Evolutionary conservation across 2,888 invertebrate genomes (phyloP).

Genomic region (Cactoblastis cactorum): DNA sequence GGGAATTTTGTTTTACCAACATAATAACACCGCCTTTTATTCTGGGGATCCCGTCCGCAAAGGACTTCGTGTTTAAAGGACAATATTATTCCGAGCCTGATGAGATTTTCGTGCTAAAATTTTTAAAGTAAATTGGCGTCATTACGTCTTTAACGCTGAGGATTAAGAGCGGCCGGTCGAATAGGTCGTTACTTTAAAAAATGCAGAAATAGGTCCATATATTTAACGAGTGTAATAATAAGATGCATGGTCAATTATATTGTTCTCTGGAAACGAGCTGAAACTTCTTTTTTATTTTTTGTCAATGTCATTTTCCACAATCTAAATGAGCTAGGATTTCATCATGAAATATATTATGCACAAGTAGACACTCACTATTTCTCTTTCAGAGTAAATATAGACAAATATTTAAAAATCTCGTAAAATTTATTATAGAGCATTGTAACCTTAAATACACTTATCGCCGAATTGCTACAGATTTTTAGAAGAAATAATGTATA

Average conservation of each 20-base stretch:
- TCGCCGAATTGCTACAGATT: too few species aligned
- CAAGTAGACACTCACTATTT: too few species aligned
- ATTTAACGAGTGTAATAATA: background rate
- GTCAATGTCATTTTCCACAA: background rate
- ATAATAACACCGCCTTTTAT: conserved; percentile 78
- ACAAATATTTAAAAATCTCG: too few species aligned
- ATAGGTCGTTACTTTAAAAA: conserved; percentile 40
- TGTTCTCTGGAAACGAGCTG: background rate
- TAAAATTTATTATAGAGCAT: too few species aligned
- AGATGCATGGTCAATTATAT: background rate
- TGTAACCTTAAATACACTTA: too few species aligned
- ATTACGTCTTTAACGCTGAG: conserved; percentile 68
- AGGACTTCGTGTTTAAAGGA: conserved; percentile 74
- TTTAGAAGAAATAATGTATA: too few species aligned
- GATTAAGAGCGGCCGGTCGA: conserved; percentile 66
- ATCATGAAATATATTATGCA: too few species aligned
- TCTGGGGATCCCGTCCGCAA: conserved; percentile 61
- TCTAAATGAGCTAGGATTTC: too few species aligned
- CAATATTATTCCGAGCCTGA: conserved; percentile 71
- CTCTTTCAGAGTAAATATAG: too few species aligned
- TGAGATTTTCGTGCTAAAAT: conserved; percentile 78
- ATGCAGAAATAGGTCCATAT: conserved; percentile 1
- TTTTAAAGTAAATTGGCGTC: conserved; percentile 69
- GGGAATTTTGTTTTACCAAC: conserved; percentile 79
- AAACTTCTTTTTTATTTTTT: background rate